Percentiles rank a stretch among this genome's conserved stretches.
phyloP scores from a whole-genome alignment of 2,797 vertebrate genomes.

The Prionace glauca region DNA sequence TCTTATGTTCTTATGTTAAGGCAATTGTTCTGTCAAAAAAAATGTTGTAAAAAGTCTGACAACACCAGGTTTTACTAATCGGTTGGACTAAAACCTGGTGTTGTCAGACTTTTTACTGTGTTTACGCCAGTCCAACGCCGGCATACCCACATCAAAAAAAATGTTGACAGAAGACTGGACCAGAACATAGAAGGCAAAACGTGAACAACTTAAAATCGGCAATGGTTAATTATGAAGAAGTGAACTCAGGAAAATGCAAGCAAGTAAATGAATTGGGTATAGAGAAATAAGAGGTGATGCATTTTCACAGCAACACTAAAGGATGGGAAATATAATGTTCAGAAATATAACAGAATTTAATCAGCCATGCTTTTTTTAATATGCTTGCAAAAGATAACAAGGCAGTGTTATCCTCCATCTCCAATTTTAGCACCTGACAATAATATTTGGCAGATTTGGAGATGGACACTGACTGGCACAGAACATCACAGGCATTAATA shows the following conservation, averaged over 20 bases:
- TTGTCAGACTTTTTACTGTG: no score
- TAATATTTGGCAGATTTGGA: constrained; percentile 23
- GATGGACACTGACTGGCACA: neutral
- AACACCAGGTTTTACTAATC: no score
- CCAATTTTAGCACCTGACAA: no score
- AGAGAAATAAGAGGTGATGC: neutral
- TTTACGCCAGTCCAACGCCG: no score
- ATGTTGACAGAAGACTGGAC: neutral
- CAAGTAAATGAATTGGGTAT: neutral
- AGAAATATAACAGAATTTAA: neutral
- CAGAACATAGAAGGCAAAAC: neutral
- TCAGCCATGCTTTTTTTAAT: neutral
- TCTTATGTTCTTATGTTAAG: no score
- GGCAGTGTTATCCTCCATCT: neutral
- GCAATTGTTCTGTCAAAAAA: neutral
- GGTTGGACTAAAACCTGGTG: no score
- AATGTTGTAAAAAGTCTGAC: no score
- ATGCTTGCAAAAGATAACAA: neutral
- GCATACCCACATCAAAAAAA: no score
- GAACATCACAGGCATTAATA: constrained; percentile 27
- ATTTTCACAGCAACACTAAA: neutral
- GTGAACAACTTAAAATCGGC: neutral
- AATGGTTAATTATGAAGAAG: neutral
- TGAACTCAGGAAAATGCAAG: neutral
- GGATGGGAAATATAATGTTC: neutral